Evolutionary conservation across 2,888 invertebrate species (phyloP).

Genomic region (Apodemia mormo): DNA sequence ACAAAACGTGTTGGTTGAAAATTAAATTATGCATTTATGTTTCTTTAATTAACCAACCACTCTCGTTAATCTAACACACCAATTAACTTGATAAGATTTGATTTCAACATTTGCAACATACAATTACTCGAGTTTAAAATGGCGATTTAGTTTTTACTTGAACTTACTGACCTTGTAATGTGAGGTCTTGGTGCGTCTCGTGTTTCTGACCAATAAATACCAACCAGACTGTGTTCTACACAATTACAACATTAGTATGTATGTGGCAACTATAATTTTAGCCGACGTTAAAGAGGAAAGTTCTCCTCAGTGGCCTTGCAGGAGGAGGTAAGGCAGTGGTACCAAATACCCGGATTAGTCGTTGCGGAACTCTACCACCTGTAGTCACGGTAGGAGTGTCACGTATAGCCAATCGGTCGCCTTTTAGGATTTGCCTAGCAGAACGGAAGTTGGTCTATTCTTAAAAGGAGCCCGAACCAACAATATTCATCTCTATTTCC

Average conservation of each 20-base stretch:
- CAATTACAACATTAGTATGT: not conserved
- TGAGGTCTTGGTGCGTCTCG: slow-evolving; percentile 2
- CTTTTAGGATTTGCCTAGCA: too few relatives aligned
- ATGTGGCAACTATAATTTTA: too few relatives aligned
- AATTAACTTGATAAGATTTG: not conserved
- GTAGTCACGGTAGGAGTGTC: too few relatives aligned
- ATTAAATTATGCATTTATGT: not conserved
- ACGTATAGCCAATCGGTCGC: too few relatives aligned
- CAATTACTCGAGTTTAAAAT: not conserved
- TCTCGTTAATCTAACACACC: not conserved
- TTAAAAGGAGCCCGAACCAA: too few relatives aligned
- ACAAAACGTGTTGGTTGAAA: not conserved
- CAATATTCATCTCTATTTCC: too few relatives aligned
- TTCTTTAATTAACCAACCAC: slow-evolving; percentile 1
- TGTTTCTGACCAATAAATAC: not conserved
- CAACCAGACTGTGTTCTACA: not conserved
- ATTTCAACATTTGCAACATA: slow-evolving; percentile 1
- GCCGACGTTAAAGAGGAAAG: too few relatives aligned
- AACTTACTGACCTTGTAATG: slow-evolving; percentile 7
- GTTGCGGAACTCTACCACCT: too few relatives aligned
- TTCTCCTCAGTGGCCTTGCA: too few relatives aligned
- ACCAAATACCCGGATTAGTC: too few relatives aligned
- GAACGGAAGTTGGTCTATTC: too few relatives aligned
- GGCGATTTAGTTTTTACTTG: slow-evolving; percentile 1
- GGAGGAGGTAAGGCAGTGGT: too few relatives aligned